phyloP scores from a whole-genome alignment of 1,140 invertebrate species.

The Diabrotica virgifera region DNA sequence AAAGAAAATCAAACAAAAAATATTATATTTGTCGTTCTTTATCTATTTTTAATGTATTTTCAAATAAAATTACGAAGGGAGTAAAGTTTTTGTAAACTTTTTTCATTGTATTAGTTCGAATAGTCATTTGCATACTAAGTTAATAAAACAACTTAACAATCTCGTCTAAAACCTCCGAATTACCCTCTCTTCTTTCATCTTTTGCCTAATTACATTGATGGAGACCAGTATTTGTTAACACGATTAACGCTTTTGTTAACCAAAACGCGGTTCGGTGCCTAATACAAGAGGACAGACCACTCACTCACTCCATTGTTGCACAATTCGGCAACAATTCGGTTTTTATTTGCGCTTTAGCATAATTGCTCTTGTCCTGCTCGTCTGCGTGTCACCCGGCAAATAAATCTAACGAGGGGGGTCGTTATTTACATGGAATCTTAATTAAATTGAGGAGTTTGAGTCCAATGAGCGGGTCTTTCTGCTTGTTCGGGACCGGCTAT shows the following conservation, averaged over 20 bases:
- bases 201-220: constrained; percentile 10
- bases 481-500: neutral
- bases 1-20: too few relatives aligned
- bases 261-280: constrained; percentile 12
- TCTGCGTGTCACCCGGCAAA: constrained; percentile 16
- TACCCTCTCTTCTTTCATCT: neutral
- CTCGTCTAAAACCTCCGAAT: too few relatives aligned
- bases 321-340: constrained; percentile 11
- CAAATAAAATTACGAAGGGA: too few relatives aligned
- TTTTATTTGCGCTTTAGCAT: constrained; percentile 22
- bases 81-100: too few relatives aligned
- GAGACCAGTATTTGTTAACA: constrained; percentile 20
- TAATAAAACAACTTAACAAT: too few relatives aligned
- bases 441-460: constrained; percentile 15
- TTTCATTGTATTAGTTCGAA: too few relatives aligned
- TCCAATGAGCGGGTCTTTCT: neutral
- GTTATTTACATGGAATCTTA: constrained; percentile 19
- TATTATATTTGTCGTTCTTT: too few relatives aligned
- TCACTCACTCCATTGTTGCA: constrained; percentile 18
- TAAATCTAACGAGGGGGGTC: constrained; percentile 23
- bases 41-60: too few relatives aligned
- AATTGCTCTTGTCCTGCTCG: constrained; percentile 11
- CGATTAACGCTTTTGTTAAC: constrained; percentile 27
- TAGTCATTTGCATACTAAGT: too few relatives aligned
- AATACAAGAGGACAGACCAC: constrained; percentile 16